Evolutionary conservation across 2,888 invertebrate genomes (phyloP), one percentile per base, ranked within the genome.

Genomic region (Apomyelois bistriatella): DNA sequence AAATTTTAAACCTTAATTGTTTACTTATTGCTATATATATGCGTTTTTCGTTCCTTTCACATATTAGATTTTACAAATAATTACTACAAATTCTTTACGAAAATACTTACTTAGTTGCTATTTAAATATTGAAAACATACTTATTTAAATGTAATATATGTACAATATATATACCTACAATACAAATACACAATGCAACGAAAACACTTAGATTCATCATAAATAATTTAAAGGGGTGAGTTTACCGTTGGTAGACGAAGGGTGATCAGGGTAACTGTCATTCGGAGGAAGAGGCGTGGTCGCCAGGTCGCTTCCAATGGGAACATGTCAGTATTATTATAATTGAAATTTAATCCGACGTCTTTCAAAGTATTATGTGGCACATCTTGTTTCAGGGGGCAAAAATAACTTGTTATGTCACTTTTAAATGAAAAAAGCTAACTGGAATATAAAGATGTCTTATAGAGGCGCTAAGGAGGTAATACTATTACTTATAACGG

Each of bases 261-360:
- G 74, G 74, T 71, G 74, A 68, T 68, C 64, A 64, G 75, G 74
- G 65, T 79, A 83, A 84, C 83, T 83, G 88, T 81, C 84, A 76
- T 68, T 62, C 62, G 43, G 70, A 79, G 85, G 89, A 90, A 88
- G 84, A 81, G 89, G 89, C 85, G 89, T 83, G 87, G 85, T 75
- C 67, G 70, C 72, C 74, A 71, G 74, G 79, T 79, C 66, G 70
- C 78, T 80, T 74, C 80, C 79, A 83, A 85, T 81, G 75, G 72
- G 76, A 81, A 68, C 66, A 59, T 67, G 66, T 70, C 73, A 70
- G 68, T 70, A 61, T 58, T 57, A 61, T 57, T 60, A 69, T 74
- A 77, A 79, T 72, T 70, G 78, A 68, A 80, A 85, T 74, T 65
- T 68, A 72, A 87, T 72, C 77, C 72, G 61, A 60, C 64, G 64